These are phyloP conservation scores for Falco columbarius DNA, from an alignment of 2,797 vertebrate genomes.

Conservation along the genomic window DNA sequence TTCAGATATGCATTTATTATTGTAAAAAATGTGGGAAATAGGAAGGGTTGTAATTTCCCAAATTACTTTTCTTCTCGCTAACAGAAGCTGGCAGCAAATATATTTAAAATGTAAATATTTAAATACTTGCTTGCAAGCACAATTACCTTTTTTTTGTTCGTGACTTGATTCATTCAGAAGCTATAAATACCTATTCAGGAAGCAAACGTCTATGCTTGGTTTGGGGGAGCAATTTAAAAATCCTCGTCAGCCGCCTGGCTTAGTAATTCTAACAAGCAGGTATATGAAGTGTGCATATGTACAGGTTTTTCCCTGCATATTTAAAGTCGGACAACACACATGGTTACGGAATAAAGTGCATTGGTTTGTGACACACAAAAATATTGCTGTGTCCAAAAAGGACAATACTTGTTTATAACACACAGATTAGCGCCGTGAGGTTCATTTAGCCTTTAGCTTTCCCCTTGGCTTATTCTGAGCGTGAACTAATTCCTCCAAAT, in stretches of 20 bases:
- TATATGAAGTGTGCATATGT: fast-evolving
- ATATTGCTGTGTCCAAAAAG: neutral
- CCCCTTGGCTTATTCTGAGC: neutral
- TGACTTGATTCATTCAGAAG: conserved; percentile 31
- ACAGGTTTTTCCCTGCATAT: neutral
- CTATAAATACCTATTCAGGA: conserved; percentile 53
- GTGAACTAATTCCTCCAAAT: neutral
- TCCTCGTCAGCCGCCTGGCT: fast-evolving
- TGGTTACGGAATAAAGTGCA: neutral
- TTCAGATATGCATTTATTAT: conserved; percentile 36
- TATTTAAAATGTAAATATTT: conserved; percentile 73
- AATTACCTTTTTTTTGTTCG: conserved; percentile 21
- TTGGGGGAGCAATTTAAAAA: neutral
- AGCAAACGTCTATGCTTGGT: neutral
- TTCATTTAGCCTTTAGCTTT: neutral
- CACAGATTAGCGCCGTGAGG: neutral
- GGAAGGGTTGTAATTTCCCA: conserved; percentile 29
- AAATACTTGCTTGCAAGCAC: conserved; percentile 44
- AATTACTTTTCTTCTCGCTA: conserved; percentile 58
- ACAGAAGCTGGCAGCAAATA: conserved; percentile 71
- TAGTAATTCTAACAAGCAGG: neutral
- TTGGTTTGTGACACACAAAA: neutral
- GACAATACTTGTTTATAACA: neutral
- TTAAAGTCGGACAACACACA: neutral
- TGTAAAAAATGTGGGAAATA: conserved; percentile 31